Base-by-base conservation (phyloP, 2,888 invertebrate genomes). In the Melanostoma scalare region DNA sequence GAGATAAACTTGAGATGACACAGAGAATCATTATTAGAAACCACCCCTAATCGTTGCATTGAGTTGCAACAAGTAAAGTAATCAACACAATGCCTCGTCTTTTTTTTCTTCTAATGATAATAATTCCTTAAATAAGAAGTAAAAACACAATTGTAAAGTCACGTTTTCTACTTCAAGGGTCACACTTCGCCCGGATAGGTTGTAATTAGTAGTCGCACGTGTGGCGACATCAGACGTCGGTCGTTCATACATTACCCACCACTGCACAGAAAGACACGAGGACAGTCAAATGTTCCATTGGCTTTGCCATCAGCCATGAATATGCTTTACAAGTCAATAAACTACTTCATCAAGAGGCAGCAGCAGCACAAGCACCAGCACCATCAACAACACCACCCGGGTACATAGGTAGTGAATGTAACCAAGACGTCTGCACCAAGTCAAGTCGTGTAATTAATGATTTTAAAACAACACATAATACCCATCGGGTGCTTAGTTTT, bases 161-260 rank as follows among this genome's bases (percentile, higher is more conserved):
- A 81, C 81, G 81, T 77, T 76, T 72, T 36, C 9, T 63, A 40
- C 46, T 31, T 72, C 56, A 72, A 67, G 71, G 61, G 60, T 68
- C 46, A 42, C 60, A 78, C 77, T 72, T 78, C 65, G 52, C 48
- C 65, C 55, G 69, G 60, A 50, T 48, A 61, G 67, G 36, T 56
- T 67, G 42, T 81, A 81, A 81, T 81, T 81, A 81, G 77, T 72
- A 67, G 56, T 77, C 77, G 72, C 81, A 81, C 81, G 81, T 81
- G 81, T 81, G 72, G 67, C 81, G 67, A 72, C 76, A 52, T 77
- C 48, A 36, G n/a, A 10, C 44, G 5, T 44, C 20, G 20, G 1
- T 20, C 38, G 52, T 52, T 74, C 65, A 52, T 42, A 67, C 38
- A 38, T 50, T 50, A 50, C 50, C 35, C 9, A 42, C 35, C 36